phyloP scores from a whole-genome alignment of 2,888 invertebrate species.

The Drosophila macrospina region DNA sequence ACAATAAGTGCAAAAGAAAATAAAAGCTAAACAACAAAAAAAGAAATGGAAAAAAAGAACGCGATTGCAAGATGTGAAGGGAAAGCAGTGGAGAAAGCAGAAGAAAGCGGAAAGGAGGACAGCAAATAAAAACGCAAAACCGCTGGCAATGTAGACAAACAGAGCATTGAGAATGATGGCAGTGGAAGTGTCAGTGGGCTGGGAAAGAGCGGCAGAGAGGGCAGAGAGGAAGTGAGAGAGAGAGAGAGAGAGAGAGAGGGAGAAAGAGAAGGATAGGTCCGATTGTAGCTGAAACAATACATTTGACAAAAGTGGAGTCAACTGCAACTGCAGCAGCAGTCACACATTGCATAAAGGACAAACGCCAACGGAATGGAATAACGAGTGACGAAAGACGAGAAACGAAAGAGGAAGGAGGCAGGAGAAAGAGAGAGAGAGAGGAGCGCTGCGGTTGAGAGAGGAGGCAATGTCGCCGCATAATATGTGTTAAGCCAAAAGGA shows the following conservation, averaged over 20 bases:
- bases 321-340: slow-evolving; percentile 76
- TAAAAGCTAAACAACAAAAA: no score
- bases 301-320: slow-evolving; percentile 81
- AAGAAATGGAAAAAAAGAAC: slow-evolving; percentile 24
- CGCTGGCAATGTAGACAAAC: slow-evolving; percentile 45
- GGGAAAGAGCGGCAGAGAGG: neutral
- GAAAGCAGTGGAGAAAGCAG: slow-evolving; percentile 9
- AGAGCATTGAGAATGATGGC: slow-evolving; percentile 40
- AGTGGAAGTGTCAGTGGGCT: slow-evolving; percentile 27
- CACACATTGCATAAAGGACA: slow-evolving; percentile 73
- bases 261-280: slow-evolving; percentile 9
- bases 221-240: neutral
- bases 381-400: slow-evolving; percentile 3
- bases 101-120: slow-evolving; percentile 6
- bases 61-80: slow-evolving; percentile 3
- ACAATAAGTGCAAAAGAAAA: slow-evolving; percentile 65
- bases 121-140: slow-evolving; percentile 17
- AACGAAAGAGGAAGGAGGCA: slow-evolving; percentile 4
- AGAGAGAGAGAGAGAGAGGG: neutral
- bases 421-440: neutral
- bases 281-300: slow-evolving; percentile 73
- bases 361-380: slow-evolving; percentile 1
- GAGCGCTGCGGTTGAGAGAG: slow-evolving; percentile 17
- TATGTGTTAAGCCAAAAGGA: slow-evolving; percentile 81
- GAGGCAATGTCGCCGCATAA: slow-evolving; percentile 68